phyloP scores from a whole-genome alignment of 2,113 vertebrate species.

The Cercopithecus mona region DNA sequence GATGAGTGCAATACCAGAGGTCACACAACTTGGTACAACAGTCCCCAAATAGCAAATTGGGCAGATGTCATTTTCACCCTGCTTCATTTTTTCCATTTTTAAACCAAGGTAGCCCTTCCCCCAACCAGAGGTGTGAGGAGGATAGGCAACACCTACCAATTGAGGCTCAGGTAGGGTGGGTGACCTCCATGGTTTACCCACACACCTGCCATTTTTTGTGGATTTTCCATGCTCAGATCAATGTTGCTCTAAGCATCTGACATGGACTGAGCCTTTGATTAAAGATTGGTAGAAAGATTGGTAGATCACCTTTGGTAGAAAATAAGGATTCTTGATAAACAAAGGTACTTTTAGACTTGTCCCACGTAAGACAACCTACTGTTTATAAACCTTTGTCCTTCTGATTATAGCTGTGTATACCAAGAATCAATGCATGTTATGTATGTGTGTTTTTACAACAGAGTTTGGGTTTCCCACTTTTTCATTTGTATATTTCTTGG shows the following conservation, averaged over 20 bases:
- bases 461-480: background rate
- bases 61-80: background rate
- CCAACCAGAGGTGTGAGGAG: background rate
- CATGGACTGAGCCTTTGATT: background rate
- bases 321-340: background rate
- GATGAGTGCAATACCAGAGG: fast-evolving
- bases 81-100: background rate
- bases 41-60: background rate
- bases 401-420: background rate
- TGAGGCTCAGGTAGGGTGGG: no score
- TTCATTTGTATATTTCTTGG: background rate
- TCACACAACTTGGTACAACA: background rate
- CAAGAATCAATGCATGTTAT: background rate
- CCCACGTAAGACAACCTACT: background rate
- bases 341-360: background rate
- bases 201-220: background rate
- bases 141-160: fast-evolving
- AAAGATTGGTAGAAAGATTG: background rate
- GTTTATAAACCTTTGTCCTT: background rate
- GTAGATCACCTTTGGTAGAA: background rate
- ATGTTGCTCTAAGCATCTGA: background rate
- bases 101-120: background rate
- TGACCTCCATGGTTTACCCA: background rate
- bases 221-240: background rate
- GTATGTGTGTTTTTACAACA: background rate